phyloP scores from a whole-genome alignment of 2,113 vertebrate species.

The Tachysurus vachellii region DNA sequence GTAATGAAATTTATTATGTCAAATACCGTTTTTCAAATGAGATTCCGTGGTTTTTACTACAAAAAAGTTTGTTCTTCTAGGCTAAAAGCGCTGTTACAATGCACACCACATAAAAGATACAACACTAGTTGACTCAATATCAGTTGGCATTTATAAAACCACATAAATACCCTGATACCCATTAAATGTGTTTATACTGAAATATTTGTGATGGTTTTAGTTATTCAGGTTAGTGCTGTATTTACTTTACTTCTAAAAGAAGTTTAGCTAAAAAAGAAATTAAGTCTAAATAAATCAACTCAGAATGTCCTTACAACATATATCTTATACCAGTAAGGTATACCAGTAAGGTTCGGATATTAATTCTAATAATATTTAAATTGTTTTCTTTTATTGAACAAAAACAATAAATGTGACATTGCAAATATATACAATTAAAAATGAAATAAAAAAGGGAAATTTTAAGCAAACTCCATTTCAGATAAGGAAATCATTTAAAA shows the following conservation, averaged over 20 bases:
- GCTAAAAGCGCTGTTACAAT: background rate
- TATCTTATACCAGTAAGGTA: background rate
- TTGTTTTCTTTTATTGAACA: background rate
- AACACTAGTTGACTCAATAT: background rate
- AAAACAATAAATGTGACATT: background rate
- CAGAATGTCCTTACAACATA: background rate
- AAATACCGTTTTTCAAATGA: background rate
- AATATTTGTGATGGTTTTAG: background rate
- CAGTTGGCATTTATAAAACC: background rate
- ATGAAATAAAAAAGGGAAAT: background rate
- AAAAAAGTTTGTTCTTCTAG: background rate
- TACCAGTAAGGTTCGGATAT: background rate
- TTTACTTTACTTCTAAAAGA: background rate
- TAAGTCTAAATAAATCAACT: background rate
- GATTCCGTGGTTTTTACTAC: background rate
- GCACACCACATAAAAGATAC: background rate
- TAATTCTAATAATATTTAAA: background rate
- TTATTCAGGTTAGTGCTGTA: background rate
- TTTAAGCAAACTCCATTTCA: background rate
- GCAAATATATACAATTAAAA: background rate
- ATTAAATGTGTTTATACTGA: background rate
- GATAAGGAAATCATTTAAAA: background rate
- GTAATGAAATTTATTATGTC: background rate
- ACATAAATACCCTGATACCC: background rate
- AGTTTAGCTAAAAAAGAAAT: too few relatives aligned